These are phyloP conservation scores for Ophonus ardosiacus DNA, from an alignment of 2,888 invertebrate species.

Conservation along the genomic window DNA sequence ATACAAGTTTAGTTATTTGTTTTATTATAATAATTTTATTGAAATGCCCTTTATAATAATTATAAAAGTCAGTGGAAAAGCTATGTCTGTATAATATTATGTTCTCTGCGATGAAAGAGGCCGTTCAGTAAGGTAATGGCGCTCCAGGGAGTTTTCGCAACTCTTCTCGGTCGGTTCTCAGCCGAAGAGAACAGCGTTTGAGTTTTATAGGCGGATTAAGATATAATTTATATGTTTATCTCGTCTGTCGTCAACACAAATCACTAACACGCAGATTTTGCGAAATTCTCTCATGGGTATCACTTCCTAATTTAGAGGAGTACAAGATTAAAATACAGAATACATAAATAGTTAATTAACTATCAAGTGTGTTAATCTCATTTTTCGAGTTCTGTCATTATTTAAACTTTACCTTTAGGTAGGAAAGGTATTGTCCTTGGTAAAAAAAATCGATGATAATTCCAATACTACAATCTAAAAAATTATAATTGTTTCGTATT, in stretches of 20 bases:
- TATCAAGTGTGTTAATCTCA: too few relatives aligned
- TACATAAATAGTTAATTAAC: too few relatives aligned
- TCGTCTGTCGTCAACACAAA: not conserved
- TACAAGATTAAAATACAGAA: not conserved
- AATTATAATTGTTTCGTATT: too few relatives aligned
- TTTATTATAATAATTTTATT: too few relatives aligned
- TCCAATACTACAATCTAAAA: too few relatives aligned
- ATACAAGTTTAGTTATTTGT: too few relatives aligned
- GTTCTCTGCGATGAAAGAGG: not conserved
- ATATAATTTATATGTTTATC: slow-evolving; percentile 30
- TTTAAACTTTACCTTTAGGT: too few relatives aligned
- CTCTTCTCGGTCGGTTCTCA: not conserved
- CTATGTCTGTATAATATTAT: not conserved
- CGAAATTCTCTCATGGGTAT: not conserved
- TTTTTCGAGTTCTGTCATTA: not conserved
- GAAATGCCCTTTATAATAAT: too few relatives aligned
- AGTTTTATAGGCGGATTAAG: slow-evolving; percentile 23
- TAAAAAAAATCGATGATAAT: too few relatives aligned
- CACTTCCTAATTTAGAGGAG: slow-evolving; percentile 11
- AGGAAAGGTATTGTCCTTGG: too few relatives aligned
- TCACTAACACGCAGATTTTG: not conserved
- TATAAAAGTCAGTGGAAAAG: not conserved
- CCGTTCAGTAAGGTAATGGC: not conserved
- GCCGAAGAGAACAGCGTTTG: slow-evolving; percentile 21
- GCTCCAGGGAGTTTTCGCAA: slow-evolving; percentile 15